Percentiles rank a stretch among this genome's conserved stretches.
These are phyloP conservation scores for Lampropteryx suffumata DNA, from an alignment of 2,888 invertebrate genomes.

Conservation along the genomic window DNA sequence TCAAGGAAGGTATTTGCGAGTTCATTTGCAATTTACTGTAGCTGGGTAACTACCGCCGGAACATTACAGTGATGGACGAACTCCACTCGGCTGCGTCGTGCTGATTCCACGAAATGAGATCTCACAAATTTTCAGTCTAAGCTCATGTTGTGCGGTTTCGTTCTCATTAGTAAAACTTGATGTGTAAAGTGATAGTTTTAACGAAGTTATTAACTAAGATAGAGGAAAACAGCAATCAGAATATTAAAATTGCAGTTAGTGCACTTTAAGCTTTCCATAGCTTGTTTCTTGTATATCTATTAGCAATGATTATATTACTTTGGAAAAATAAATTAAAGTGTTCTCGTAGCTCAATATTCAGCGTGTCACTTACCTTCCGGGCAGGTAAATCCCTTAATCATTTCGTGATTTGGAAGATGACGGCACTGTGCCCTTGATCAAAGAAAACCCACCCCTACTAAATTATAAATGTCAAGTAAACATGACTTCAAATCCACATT, in stretches of 20 bases:
- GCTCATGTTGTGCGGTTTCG: conserved; percentile 13
- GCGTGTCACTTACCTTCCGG: conserved; percentile 11
- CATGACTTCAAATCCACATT: conserved; percentile 33
- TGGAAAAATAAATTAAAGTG: too few relatives aligned
- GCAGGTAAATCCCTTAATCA: conserved; percentile 21
- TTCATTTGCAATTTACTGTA: conserved; percentile 38
- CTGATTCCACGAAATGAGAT: conserved; percentile 55
- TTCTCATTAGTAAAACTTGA: conserved; percentile 11
- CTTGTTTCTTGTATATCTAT: too few relatives aligned
- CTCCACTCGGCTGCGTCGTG: conserved; percentile 26
- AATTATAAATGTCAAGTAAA: conserved; percentile 35
- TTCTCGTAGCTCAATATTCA: neutral
- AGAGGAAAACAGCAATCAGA: too few relatives aligned
- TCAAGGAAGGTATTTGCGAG: conserved; percentile 31
- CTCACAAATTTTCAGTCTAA: conserved; percentile 44
- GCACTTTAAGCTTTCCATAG: too few relatives aligned
- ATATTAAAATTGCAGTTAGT: too few relatives aligned
- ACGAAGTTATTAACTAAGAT: neutral
- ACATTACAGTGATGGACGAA: conserved; percentile 36
- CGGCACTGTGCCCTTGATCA: conserved; percentile 30
- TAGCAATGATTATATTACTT: too few relatives aligned
- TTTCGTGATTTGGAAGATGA: conserved; percentile 26
- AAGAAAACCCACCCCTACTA: conserved; percentile 27
- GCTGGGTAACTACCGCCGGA: conserved; percentile 29
- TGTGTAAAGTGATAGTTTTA: neutral